phyloP scores from a whole-genome alignment of 2,888 invertebrate species.

The Heteropelma amictum region DNA sequence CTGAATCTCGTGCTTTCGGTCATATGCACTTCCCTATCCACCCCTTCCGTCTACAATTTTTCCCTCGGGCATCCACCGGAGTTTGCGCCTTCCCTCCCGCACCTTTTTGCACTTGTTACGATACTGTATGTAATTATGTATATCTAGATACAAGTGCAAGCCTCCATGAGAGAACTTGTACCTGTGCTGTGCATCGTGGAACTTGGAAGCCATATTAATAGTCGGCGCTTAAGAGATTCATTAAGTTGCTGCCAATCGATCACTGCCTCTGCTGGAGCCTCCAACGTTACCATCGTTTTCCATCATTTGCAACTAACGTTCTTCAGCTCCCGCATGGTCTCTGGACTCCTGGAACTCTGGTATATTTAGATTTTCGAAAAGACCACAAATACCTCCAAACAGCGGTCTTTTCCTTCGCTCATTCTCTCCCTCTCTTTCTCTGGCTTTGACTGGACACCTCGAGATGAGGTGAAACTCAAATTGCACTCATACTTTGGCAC shows the following conservation, averaged over 20 bases:
- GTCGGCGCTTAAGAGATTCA: conserved; percentile 76
- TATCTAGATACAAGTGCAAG: conserved; percentile 27
- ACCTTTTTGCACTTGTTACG: too few species aligned
- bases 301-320: too few species aligned
- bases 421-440: neutral
- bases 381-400: too few species aligned
- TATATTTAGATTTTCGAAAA: too few species aligned
- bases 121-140: conserved; percentile 24
- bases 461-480: too few species aligned
- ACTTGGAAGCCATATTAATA: conserved; percentile 75
- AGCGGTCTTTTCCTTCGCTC: neutral
- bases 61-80: too few species aligned
- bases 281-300: conserved; percentile 25
- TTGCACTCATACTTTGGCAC: too few species aligned
- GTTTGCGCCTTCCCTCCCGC: too few species aligned
- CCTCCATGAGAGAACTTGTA: conserved; percentile 57
- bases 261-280: conserved; percentile 64
- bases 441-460: neutral
- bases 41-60: neutral
- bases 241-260: conserved; percentile 76
- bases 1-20: conserved; percentile 30
- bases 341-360: too few species aligned
- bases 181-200: conserved; percentile 61
- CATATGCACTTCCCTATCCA: neutral
- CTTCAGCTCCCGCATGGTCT: too few species aligned